Evolutionary conservation across 2,113 vertebrate genomes (phyloP), one percentile per base, ranked within the genome.

Genomic region (Aphyosemion australe): DNA sequence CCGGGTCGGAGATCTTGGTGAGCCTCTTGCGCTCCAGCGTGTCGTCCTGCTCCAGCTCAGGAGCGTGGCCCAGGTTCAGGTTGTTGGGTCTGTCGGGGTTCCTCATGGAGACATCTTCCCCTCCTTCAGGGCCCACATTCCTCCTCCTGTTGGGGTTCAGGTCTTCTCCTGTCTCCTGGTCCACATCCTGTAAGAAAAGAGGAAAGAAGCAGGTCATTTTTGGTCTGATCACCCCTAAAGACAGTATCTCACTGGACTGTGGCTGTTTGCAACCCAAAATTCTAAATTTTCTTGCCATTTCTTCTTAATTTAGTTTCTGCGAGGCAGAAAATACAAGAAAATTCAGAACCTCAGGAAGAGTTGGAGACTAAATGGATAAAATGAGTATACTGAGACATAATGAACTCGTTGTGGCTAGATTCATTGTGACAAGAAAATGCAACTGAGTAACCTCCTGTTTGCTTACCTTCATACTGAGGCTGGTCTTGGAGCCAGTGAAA

Each of bases 401-500:
- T 26, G 3, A 26, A 26, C 26, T 26, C 3, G 26, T 26, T 26
- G 26, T 26, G 26, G 5, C 26, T 26, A 2, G 26, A 26, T n/a
- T n/a, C n/a, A n/a, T 26, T 26, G 26, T 26, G 26, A 26, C 26
- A 26, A 26, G 26, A 26, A 16, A 16, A 43, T 14, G 13, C 6
- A 41, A 14, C 12, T 37, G 19, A 48, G 11, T 0, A 39, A 0
- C 14, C 9, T 2, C 7, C 0, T n/a, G 8, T 61, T 31, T 4
- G 46, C 55, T 72, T 87, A 99, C 97, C 95, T 99, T 99, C 97
- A 99, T 99, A 82, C 97, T 99, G 61, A 99, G 90, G 79, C 97
- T 99, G 77, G 97, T 99, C 89, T 99, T 99, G 31, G 97, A 98
- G 59, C 97, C 97, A 4, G 97, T 99, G 79, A 99, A 99, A 1